Percentiles rank a stretch among this genome's conserved stretches.
Conservation (phyloP, 2,113 vertebrate genomes). For the Kryptolebias marmoratus region DNA sequence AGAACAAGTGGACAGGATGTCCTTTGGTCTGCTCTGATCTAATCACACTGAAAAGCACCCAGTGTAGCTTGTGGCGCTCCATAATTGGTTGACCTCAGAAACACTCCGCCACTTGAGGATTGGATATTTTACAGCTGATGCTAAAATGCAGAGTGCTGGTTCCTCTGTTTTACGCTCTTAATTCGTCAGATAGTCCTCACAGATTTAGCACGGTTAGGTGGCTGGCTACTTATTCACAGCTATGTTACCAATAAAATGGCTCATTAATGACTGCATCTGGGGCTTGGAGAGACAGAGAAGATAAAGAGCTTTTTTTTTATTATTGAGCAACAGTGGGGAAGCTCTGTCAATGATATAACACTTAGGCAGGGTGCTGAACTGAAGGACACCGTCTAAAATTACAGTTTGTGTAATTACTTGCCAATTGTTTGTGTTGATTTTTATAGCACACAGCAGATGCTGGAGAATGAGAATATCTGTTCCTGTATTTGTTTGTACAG, state of each 20-base stretch:
- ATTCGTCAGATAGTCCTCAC: constrained; percentile 46
- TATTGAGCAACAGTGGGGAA: constrained; percentile 12
- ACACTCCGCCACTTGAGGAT: constrained; percentile 52
- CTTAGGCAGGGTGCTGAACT: not conserved
- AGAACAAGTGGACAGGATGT: constrained; percentile 52
- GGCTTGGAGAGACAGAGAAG: constrained; percentile 27
- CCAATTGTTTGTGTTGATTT: constrained; percentile 19
- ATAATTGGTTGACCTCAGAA: constrained; percentile 70
- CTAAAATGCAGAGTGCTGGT: constrained; percentile 41
- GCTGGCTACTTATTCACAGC: constrained; percentile 39
- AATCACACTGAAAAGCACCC: constrained; percentile 64
- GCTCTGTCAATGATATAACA: constrained; percentile 13
- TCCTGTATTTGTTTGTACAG: constrained; percentile 9
- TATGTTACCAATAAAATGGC: constrained; percentile 37
- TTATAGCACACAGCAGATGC: constrained; percentile 7
- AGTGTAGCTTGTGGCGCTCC: constrained; percentile 52
- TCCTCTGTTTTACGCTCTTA: constrained; percentile 42
- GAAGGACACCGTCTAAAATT: constrained; percentile 16
- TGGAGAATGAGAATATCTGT: constrained; percentile 2
- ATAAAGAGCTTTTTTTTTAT: constrained; percentile 21
- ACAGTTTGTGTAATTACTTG: constrained; percentile 17
- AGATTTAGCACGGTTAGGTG: constrained; percentile 32
- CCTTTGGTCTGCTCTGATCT: constrained; percentile 64
- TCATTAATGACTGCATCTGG: constrained; percentile 46
- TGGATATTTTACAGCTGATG: constrained; percentile 55